Percentiles rank a stretch among this genome's conserved stretches.
Conservation (phyloP, 2,113 vertebrate species). For the Gobius niger region DNA sequence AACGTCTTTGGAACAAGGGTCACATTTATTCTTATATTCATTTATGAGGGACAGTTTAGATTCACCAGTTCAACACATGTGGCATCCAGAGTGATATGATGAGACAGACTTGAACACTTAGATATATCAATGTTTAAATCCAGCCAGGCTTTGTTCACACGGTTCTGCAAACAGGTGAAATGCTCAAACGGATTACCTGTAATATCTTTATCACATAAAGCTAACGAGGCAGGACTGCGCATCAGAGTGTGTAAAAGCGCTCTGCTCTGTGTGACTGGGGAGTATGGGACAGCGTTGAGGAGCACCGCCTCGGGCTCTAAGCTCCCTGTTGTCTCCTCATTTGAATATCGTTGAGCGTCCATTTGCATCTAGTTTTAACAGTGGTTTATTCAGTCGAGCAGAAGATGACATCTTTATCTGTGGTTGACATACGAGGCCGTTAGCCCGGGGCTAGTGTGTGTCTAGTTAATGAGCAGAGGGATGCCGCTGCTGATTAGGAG, state of each 20-base stretch:
- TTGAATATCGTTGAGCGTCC: conserved; percentile 62
- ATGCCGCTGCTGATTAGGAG: conserved; percentile 70
- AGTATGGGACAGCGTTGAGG: conserved; percentile 55
- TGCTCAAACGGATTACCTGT: too few relatives aligned
- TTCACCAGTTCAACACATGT: background rate
- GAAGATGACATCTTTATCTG: conserved; percentile 76
- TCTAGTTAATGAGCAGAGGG: conserved; percentile 75
- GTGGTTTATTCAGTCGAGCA: conserved; percentile 68
- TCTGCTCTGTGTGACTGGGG: conserved; percentile 24
- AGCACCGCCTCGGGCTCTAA: conserved; percentile 57
- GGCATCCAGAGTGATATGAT: background rate
- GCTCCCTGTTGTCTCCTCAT: conserved; percentile 58
- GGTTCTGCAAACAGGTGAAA: background rate
- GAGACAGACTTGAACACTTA: background rate
- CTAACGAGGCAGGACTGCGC: conserved; percentile 6
- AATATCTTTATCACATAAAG: background rate
- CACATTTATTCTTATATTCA: background rate
- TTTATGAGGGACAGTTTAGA: background rate
- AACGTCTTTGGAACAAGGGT: background rate
- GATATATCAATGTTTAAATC: background rate
- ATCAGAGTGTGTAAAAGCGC: conserved; percentile 29
- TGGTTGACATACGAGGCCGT: conserved; percentile 65
- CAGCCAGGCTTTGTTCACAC: background rate
- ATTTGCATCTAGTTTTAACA: conserved; percentile 71
- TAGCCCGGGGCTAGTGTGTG: conserved; percentile 68